phyloP scores from a whole-genome alignment of 2,797 vertebrate species.

The Manis javanica region DNA sequence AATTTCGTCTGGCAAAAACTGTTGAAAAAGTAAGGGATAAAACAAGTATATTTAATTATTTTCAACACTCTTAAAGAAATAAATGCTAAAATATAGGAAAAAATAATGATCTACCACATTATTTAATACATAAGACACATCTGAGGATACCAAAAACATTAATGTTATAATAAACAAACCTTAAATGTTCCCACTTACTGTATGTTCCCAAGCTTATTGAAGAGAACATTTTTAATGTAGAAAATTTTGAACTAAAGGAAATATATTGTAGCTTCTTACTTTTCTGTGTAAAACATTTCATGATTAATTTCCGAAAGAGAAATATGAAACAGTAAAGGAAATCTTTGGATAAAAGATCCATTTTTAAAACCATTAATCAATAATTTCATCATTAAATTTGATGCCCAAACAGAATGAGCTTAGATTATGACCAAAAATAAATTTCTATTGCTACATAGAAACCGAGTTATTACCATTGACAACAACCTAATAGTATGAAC shows the following conservation, averaged over 20 bases:
- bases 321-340: conserved; percentile 32
- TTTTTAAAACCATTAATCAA: not conserved
- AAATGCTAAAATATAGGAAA: conserved; percentile 2
- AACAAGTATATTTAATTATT: not conserved
- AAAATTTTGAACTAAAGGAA: conserved; percentile 14
- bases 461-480: not conserved
- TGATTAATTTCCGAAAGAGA: not conserved
- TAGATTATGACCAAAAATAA: not conserved
- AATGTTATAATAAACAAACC: not conserved
- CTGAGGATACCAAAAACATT: not conserved
- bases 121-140: not conserved
- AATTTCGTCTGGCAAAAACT: conserved; percentile 12
- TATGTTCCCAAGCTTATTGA: not conserved
- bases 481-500: not conserved
- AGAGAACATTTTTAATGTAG: not conserved
- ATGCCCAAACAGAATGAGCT: not conserved
- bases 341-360: not conserved
- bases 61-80: not conserved
- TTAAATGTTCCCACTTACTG: not conserved
- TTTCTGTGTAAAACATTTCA: not conserved
- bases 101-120: not conserved
- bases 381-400: not conserved
- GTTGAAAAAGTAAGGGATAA: not conserved
- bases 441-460: not conserved
- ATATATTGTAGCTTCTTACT: not conserved